Percentiles rank a stretch among this genome's conserved stretches.
Evolutionary conservation across 2,797 vertebrate species (phyloP).

Genomic region (Sciurus vulgaris): DNA sequence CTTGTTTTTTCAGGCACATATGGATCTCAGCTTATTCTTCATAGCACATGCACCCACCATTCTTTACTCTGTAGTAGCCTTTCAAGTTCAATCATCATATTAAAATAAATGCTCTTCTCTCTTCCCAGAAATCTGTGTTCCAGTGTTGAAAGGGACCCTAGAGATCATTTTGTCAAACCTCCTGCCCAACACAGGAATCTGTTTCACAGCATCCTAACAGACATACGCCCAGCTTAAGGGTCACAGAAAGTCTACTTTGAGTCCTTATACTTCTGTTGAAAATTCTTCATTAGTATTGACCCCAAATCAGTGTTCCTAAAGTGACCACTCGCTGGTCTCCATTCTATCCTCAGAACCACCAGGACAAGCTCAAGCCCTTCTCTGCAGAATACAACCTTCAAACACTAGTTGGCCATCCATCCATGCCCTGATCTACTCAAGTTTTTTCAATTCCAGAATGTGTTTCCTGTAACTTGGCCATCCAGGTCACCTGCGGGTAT

Average conservation of each 20-base stretch:
- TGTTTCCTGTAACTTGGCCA: background rate
- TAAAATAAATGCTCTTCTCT: conserved; percentile 70
- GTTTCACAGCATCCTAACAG: conserved; percentile 40
- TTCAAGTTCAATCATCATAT: conserved; percentile 67
- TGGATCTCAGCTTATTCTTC: conserved; percentile 66
- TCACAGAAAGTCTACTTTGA: background rate
- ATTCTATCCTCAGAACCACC: background rate
- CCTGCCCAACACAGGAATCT: conserved; percentile 17
- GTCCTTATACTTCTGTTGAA: background rate
- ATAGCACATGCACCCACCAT: background rate
- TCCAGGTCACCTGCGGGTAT: background rate
- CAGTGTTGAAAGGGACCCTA: conserved; percentile 32
- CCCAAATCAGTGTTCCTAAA: background rate
- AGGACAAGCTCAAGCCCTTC: background rate
- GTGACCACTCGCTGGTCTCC: background rate
- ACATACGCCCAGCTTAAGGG: background rate
- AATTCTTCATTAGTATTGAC: background rate
- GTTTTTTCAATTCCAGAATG: conserved; percentile 5
- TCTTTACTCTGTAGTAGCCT: conserved; percentile 49
- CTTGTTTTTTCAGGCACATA: conserved; percentile 56
- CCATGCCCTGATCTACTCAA: background rate
- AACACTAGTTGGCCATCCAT: background rate
- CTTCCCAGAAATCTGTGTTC: conserved; percentile 67
- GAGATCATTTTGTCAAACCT: conserved; percentile 65
- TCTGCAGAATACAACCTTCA: background rate